Evolutionary conservation across 2,113 vertebrate species (phyloP), one percentile per base, ranked within the genome.

Genomic region (Triplophysa tibetana): DNA sequence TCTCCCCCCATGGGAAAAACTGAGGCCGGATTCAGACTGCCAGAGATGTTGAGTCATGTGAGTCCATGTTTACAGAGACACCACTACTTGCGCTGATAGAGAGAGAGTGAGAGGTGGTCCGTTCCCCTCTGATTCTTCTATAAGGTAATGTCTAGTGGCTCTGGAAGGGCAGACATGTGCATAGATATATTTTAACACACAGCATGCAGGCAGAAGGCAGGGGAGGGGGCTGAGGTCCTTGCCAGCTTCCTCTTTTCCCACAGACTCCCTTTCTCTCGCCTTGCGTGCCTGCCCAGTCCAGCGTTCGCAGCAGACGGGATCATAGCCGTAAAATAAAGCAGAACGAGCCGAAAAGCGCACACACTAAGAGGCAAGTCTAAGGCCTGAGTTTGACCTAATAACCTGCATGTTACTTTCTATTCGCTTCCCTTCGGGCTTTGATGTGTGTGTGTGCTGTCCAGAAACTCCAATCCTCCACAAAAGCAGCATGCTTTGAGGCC

Each of bases 11-110:
- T 93, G 94, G 93, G 93, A 93, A 93, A 90, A 91, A 92, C 65
- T 21, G 38, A 70, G 67, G 43, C 83, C 75, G 65, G 91, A 88
- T 95, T 83, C 86, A 90, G 92, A 92, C 92, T 91, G 86, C 89
- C 92, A 93, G 93, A 96, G 96, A 94, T 97, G 97, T 95, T 92
- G 96, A 98, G 96, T 98, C 97, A 98, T 97, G 94, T 95, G 95
- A 96, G 95, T 95, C 96, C 91, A 92, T 96, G 95, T 95, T 94
- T 93, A 96, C 94, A 96, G 94, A 94, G 91, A 93, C 91, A 19
- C 16, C 43, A 38, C 33, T 38, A 38, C 33, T 38, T 38, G 33
- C 33, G 33, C 33, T 38, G 91, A 92, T 8, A 43, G 41, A 88
- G 85, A 78, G 81, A 90, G 91, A 92, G 87, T 69, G 94, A 94